Percentiles rank a stretch among this genome's conserved stretches.
These are phyloP conservation scores for Cochlearius cochlearius DNA, from an alignment of 2,113 vertebrate species.

Conservation along the genomic window DNA sequence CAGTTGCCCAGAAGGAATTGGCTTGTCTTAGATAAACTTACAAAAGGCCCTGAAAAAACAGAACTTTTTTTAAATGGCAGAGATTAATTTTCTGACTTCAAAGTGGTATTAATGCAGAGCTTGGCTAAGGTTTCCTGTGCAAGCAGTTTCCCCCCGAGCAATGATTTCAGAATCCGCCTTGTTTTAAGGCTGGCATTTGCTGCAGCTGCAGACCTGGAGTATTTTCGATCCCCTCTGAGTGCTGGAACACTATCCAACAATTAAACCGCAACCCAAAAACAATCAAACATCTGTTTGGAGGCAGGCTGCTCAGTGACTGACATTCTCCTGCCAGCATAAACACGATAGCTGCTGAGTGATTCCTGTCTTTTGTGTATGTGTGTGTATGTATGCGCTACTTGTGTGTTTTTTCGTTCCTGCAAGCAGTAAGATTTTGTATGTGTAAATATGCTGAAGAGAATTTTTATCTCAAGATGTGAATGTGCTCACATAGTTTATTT, in stretches of 20 bases:
- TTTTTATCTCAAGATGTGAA: background rate
- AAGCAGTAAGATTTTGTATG: background rate
- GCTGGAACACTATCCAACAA: conserved; percentile 85
- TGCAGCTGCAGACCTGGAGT: conserved; percentile 84
- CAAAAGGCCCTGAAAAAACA: conserved; percentile 65
- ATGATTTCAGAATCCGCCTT: conserved; percentile 71
- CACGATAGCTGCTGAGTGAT: conserved; percentile 62
- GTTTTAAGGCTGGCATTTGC: conserved; percentile 75
- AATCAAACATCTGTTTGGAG: conserved; percentile 94
- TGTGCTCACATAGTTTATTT: background rate
- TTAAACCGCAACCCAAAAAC: conserved; percentile 88
- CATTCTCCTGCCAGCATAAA: conserved; percentile 77
- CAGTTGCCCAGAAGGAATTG: conserved; percentile 65
- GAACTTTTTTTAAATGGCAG: conserved; percentile 67
- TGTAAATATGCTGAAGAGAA: background rate
- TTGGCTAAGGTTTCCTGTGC: conserved; percentile 73
- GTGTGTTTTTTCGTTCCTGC: background rate
- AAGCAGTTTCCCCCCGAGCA: conserved; percentile 72
- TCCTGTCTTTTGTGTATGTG: conserved; percentile 33
- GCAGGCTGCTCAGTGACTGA: conserved; percentile 74
- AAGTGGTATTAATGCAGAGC: conserved; percentile 81
- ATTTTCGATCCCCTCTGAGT: conserved; percentile 78
- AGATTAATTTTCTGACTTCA: conserved; percentile 79
- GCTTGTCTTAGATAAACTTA: conserved; percentile 69
- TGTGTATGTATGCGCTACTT: background rate